These are phyloP conservation scores for Vanessa atalanta DNA, from an alignment of 1,140 invertebrate species.

Conservation along the genomic window DNA sequence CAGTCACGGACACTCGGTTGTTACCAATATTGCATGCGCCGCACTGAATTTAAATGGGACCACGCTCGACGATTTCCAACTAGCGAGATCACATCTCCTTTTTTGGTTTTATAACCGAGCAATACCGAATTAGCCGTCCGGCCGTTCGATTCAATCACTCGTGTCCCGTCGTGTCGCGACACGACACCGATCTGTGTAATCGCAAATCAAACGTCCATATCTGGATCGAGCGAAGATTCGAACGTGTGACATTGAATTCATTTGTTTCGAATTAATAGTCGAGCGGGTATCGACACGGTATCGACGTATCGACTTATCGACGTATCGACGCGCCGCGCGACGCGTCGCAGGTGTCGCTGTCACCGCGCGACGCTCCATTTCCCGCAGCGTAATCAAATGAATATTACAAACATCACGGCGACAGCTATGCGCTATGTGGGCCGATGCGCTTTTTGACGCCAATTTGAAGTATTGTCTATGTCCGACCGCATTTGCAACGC, in stretches of 20 bases:
- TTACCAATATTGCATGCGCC: conserved; percentile 63
- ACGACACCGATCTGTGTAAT: conserved; percentile 50
- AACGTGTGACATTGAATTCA: conserved; percentile 50
- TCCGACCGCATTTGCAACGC: conserved; percentile 44
- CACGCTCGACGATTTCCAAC: conserved; percentile 46
- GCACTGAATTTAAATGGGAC: conserved; percentile 66
- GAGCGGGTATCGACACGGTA: background rate
- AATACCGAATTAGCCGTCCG: conserved; percentile 56
- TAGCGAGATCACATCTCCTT: conserved; percentile 53
- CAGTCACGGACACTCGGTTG: conserved; percentile 58
- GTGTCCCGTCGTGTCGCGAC: conserved; percentile 36
- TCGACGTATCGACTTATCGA: background rate
- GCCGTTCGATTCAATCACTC: conserved; percentile 49
- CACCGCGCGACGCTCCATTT: conserved; percentile 60
- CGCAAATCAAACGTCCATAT: conserved; percentile 60
- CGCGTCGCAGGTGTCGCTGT: conserved; percentile 67
- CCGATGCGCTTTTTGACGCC: conserved; percentile 65
- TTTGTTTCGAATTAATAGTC: conserved; percentile 50
- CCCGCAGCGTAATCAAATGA: conserved; percentile 72
- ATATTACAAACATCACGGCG: conserved; percentile 73
- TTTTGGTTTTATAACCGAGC: conserved; percentile 51
- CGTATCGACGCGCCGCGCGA: background rate
- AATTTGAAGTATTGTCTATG: conserved; percentile 57
- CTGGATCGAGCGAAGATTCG: conserved; percentile 50
- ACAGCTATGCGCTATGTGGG: conserved; percentile 60